phyloP scores from a whole-genome alignment of 2,888 invertebrate genomes.

The Amphipyra tragopoginis region DNA sequence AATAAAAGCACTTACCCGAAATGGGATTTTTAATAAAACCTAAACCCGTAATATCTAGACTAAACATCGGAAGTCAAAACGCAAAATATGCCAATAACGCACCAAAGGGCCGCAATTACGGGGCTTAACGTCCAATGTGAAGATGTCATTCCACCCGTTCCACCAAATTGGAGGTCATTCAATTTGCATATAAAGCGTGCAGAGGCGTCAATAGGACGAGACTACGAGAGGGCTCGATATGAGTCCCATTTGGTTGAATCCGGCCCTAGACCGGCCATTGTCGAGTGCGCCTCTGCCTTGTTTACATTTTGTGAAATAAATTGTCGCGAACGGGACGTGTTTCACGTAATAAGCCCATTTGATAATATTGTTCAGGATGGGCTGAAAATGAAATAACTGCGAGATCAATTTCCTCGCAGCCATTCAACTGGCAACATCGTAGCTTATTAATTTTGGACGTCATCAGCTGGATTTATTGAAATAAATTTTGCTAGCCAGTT shows the following conservation, averaged over 20 bases:
- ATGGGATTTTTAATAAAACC: constrained; percentile 33
- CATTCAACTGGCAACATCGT: not conserved
- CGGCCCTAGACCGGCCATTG: constrained; percentile 40
- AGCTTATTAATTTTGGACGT: not conserved
- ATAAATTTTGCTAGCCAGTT: too few species aligned
- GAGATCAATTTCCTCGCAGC: constrained; percentile 14
- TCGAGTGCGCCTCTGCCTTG: constrained; percentile 33
- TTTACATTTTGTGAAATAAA: constrained; percentile 51
- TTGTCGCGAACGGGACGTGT: constrained; percentile 33
- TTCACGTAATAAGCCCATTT: constrained; percentile 8
- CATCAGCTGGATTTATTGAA: too few species aligned
- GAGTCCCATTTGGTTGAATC: constrained; percentile 41
- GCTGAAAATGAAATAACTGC: constrained; percentile 8
- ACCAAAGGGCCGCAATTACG: constrained; percentile 67
- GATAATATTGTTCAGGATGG: constrained; percentile 8
- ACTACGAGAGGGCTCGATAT: constrained; percentile 65
- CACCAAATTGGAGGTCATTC: constrained; percentile 81
- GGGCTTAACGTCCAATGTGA: constrained; percentile 70
- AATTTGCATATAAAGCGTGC: constrained; percentile 85
- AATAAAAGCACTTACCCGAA: constrained; percentile 10
- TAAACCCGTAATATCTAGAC: constrained; percentile 34
- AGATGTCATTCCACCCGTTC: constrained; percentile 74
- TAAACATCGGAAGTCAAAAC: constrained; percentile 51
- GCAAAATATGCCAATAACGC: constrained; percentile 64
- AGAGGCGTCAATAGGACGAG: constrained; percentile 73